Base-by-base conservation (phyloP, 2,888 invertebrate species). In the Melinopterus prodromus region DNA sequence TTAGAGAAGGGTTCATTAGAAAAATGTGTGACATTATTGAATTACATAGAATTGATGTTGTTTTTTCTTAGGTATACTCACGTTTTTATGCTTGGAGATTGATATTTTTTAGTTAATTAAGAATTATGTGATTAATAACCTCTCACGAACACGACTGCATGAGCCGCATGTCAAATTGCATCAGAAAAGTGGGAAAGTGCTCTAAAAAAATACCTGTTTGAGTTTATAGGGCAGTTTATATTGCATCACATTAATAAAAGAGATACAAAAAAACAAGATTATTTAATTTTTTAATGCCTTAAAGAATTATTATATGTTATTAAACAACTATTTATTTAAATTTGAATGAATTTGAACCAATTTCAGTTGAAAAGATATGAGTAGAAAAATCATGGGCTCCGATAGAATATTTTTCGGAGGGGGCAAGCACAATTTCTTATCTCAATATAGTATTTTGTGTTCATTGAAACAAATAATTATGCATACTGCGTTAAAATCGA, bases 151-250 rank as follows among this genome's bases (percentile, higher is more conserved):
- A n/a, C 36, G 74, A 74, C 35, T 74, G 36, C 37, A 71, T 26
- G 15, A 71, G 12, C 53, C 53, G 53, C 7, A 26, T 71, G 16
- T 16, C n/a, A 74, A 74, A 74, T 9, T 35, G n/a, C 37, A n/a
- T 26, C 9, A n/a, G 26, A 7, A 14, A 74, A 35, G 53, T 53
- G 53, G 74, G 36, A 74, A 74, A 35, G 74, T 74, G 74, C 35
- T 74, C 74, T 72, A 12, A 74, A 74, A 36, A 71, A 71, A 71
- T 26, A 71, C 53, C 53, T 53, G 53, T 53, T 53, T 53, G 53
- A 2, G 53, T 9, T 53, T 53, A 53, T 53, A 53, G 53, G 53
- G 53, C 53, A 53, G 12, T n/a, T n/a, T n/a, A n/a, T n/a, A 35
- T 74, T 74, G 74, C 74, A 74, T 74, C 74, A 74, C n/a, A 71